Conservation (phyloP, 1,140 invertebrate genomes). For the Camponotus vicinus region DNA sequence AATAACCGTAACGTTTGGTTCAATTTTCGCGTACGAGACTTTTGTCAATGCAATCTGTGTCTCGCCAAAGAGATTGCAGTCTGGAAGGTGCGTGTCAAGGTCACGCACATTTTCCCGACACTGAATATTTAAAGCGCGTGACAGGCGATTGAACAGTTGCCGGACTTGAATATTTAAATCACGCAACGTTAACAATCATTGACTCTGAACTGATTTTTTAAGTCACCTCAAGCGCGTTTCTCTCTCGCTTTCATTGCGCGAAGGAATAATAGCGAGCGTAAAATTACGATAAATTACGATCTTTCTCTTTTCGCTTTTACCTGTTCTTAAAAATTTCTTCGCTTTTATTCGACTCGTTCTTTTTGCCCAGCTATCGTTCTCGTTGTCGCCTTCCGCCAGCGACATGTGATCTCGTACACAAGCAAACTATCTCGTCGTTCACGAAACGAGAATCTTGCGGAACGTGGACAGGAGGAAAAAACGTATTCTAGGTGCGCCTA, state of each 20-base stretch:
- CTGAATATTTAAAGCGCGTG: conserved; percentile 70
- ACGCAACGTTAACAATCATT: neutral
- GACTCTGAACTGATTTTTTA: neutral
- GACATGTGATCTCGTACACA: neutral
- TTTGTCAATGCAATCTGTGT: conserved; percentile 2
- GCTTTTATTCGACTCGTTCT: neutral
- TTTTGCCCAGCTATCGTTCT: neutral
- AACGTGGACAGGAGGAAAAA: conserved; percentile 65
- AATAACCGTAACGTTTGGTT: neutral
- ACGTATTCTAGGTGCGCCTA: conserved; percentile 74
- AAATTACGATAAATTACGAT: neutral
- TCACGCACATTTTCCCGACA: conserved; percentile 78
- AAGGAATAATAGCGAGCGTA: neutral
- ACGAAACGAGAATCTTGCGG: conserved; percentile 66
- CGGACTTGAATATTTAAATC: conserved; percentile 25
- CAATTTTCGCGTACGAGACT: neutral
- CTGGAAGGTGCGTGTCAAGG: conserved; percentile 76
- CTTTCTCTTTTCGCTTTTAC: neutral
- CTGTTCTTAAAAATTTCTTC: neutral
- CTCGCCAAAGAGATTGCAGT: conserved; percentile 47
- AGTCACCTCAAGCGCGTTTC: neutral
- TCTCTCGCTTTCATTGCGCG: neutral
- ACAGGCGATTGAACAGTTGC: neutral
- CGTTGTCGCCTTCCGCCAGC: neutral
- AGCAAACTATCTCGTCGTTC: conserved; percentile 33